Evolutionary conservation across 2,888 invertebrate species (phyloP).

Genomic region (Rhagonycha lutea): DNA sequence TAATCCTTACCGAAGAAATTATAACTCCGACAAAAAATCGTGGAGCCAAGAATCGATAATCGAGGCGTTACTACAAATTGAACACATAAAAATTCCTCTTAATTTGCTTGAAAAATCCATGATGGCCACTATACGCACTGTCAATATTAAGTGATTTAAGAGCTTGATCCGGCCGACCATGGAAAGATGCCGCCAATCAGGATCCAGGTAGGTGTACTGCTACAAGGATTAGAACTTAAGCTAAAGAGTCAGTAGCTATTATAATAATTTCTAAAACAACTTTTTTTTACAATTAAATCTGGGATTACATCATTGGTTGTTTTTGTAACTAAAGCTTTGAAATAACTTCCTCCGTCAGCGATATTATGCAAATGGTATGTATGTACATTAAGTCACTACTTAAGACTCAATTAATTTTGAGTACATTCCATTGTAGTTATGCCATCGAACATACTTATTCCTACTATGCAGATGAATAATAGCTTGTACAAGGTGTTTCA

Average conservation of each 20-base stretch:
- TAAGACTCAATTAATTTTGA: neutral
- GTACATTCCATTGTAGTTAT: neutral
- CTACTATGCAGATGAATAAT: neutral
- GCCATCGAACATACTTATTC: neutral
- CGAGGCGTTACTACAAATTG: neutral
- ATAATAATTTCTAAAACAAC: neutral
- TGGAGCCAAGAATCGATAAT: neutral
- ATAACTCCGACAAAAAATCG: neutral
- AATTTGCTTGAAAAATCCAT: slow-evolving; percentile 28
- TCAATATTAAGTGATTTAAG: slow-evolving; percentile 39
- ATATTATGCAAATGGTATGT: neutral
- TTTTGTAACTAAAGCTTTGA: neutral
- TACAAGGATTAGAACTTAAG: neutral
- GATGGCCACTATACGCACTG: slow-evolving; percentile 41
- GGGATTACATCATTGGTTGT: neutral
- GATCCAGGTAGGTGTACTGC: slow-evolving; percentile 35
- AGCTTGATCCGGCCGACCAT: slow-evolving; percentile 41
- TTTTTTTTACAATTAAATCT: neutral
- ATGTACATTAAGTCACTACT: neutral
- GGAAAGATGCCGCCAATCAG: slow-evolving; percentile 41
- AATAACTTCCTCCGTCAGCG: neutral
- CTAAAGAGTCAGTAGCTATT: neutral
- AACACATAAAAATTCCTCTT: neutral
- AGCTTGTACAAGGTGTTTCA: neutral
- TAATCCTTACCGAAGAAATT: neutral